A percentile compares a stretch with the other conserved stretches of the same genome.
Evolutionary conservation across 2,888 invertebrate genomes (phyloP).

Genomic region (Adineta ricciae): DNA sequence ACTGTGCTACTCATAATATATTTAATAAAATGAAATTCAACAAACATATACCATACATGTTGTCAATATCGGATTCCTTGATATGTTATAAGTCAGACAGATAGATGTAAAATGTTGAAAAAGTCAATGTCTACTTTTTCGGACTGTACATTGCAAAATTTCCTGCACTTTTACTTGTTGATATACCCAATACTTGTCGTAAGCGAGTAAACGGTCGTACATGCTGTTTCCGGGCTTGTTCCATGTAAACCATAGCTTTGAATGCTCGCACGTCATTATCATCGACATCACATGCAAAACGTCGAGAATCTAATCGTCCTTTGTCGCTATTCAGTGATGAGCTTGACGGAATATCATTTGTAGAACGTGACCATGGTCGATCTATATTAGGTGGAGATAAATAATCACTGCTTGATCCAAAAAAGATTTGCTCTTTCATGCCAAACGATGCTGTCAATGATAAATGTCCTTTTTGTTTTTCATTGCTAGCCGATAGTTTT

Average conservation of each 20-base stretch:
- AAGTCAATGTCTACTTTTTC: background rate
- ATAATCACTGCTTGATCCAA: background rate
- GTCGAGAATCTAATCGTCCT: background rate
- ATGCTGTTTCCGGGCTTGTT: constrained; percentile 1
- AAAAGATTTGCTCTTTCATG: background rate
- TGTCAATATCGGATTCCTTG: no score
- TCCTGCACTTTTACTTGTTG: background rate
- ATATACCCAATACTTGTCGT: constrained; percentile 12
- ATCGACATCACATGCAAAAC: constrained; percentile 4
- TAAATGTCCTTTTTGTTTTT: background rate
- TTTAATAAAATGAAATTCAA: no score
- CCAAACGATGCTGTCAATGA: background rate
- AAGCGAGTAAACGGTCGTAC: background rate
- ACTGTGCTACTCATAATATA: no score
- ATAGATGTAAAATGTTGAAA: no score
- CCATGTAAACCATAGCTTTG: constrained; percentile 7
- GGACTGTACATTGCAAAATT: background rate
- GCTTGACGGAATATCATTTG: background rate
- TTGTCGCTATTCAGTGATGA: background rate
- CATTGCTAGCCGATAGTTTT: background rate
- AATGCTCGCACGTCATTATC: constrained; percentile 20
- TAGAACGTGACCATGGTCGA: background rate
- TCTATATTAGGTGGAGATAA: background rate
- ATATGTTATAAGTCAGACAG: no score
- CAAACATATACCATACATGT: no score